Conservation (phyloP, 2,888 invertebrate genomes). For the Gibbula magus region DNA sequence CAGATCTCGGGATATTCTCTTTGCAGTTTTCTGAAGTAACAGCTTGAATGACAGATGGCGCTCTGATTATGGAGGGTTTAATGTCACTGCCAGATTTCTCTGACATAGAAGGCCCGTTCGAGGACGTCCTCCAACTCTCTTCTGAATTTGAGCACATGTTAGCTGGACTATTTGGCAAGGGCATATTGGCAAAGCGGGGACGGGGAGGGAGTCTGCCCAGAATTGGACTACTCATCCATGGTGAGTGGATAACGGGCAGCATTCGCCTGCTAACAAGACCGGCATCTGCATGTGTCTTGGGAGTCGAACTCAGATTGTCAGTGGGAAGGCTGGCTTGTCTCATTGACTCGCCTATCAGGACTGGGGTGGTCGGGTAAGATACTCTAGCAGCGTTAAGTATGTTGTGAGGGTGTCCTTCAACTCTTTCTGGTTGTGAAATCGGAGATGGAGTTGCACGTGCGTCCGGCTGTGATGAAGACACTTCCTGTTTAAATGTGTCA, state of each 20-base stretch:
- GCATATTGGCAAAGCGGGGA: not conserved
- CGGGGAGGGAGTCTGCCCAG: not conserved
- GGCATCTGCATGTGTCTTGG: not conserved
- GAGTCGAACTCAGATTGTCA: not conserved
- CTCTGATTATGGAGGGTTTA: too few relatives aligned
- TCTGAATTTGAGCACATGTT: not conserved
- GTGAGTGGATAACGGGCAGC: not conserved
- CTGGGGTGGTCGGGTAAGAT: not conserved
- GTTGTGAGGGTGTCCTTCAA: not conserved
- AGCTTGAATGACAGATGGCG: too few relatives aligned
- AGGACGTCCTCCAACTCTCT: too few relatives aligned
- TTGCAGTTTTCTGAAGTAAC: not conserved
- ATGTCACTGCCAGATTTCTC: too few relatives aligned
- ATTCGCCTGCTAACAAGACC: not conserved
- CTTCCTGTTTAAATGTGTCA: not conserved
- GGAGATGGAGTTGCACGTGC: not conserved
- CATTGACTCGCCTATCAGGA: not conserved
- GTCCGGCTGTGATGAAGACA: not conserved
- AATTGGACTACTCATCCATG: constrained; percentile 14
- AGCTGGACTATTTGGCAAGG: not conserved
- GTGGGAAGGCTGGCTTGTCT: not conserved
- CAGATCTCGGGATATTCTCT: not conserved
- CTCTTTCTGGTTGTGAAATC: not conserved
- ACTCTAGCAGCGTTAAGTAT: not conserved
- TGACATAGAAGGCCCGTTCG: too few relatives aligned